phyloP scores from a whole-genome alignment of 2,113 vertebrate species.

The Coptodon bakossiorum region DNA sequence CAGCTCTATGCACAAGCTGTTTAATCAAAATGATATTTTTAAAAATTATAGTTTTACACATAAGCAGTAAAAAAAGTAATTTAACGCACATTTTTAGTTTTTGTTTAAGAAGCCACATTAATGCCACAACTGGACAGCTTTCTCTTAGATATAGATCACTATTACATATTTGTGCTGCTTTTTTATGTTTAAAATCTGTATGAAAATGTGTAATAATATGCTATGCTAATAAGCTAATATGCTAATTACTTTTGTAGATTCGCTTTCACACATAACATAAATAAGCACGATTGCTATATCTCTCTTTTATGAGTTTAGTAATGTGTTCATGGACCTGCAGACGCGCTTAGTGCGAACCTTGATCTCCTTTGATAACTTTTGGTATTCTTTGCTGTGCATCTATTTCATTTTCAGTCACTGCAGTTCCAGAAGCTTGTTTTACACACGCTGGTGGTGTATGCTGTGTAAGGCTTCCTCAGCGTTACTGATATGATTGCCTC shows the following conservation, averaged over 20 bases:
- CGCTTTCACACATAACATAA: neutral
- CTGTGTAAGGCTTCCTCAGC: slow-evolving; percentile 52
- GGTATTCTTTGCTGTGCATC: neutral
- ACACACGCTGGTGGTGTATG: slow-evolving; percentile 28
- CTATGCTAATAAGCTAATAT: neutral
- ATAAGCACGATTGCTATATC: neutral
- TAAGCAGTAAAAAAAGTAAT: neutral
- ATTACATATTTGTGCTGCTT: neutral
- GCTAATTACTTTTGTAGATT: neutral
- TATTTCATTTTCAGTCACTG: slow-evolving; percentile 22
- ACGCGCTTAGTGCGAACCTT: neutral
- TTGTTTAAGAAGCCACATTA: neutral
- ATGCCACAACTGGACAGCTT: neutral
- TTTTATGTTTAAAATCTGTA: neutral
- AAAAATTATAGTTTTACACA: neutral
- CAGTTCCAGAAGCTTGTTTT: slow-evolving; percentile 48
- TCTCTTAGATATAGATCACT: neutral
- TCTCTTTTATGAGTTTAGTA: neutral
- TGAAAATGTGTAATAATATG: neutral
- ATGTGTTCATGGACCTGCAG: neutral
- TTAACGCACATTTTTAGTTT: neutral
- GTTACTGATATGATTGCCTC: slow-evolving; percentile 51
- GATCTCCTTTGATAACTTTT: neutral
- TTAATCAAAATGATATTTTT: neutral
- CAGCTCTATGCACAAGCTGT: neutral